These are phyloP conservation scores for Merluccius polli DNA, from an alignment of 2,797 vertebrate genomes.

Conservation along the genomic window DNA sequence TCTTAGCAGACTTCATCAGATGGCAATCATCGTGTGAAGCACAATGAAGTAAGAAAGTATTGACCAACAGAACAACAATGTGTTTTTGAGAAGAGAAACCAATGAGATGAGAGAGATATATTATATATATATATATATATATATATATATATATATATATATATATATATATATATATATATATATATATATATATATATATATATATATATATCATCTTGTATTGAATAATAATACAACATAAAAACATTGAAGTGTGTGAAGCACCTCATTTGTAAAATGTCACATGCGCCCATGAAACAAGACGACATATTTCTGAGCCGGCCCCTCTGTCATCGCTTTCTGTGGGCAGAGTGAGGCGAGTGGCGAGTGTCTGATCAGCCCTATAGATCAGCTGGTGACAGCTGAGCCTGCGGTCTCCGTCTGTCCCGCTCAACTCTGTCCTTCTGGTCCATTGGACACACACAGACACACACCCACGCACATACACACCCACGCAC, in stretches of 20 bases:
- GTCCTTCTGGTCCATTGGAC: constrained; percentile 54
- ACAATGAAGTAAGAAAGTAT: neutral
- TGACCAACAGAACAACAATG: neutral
- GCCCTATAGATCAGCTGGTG: constrained; percentile 48
- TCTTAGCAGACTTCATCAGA: neutral
- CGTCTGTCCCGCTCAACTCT: constrained; percentile 36
- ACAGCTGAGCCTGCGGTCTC: constrained; percentile 51
- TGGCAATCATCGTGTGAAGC: neutral
- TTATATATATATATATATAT: too few species aligned
- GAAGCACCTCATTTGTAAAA: too few species aligned
- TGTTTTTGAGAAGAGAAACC: neutral
- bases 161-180: too few species aligned
- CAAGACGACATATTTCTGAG: neutral
- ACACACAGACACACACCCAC: constrained; percentile 23
- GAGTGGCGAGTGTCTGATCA: constrained; percentile 36
- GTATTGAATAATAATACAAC: too few species aligned
- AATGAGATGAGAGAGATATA: too few species aligned
- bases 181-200: too few species aligned
- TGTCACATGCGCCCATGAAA: neutral
- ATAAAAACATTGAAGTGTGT: too few species aligned
- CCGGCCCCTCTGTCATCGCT: constrained; percentile 3
- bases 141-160: too few species aligned
- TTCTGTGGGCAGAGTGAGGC: constrained; percentile 20
- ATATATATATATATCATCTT: too few species aligned
- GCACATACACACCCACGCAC: neutral